A percentile compares a stretch with the other conserved stretches of the same genome.
These are phyloP conservation scores for Zygothrica quintamaculata DNA, from an alignment of 2,888 invertebrate genomes.

Conservation along the genomic window DNA sequence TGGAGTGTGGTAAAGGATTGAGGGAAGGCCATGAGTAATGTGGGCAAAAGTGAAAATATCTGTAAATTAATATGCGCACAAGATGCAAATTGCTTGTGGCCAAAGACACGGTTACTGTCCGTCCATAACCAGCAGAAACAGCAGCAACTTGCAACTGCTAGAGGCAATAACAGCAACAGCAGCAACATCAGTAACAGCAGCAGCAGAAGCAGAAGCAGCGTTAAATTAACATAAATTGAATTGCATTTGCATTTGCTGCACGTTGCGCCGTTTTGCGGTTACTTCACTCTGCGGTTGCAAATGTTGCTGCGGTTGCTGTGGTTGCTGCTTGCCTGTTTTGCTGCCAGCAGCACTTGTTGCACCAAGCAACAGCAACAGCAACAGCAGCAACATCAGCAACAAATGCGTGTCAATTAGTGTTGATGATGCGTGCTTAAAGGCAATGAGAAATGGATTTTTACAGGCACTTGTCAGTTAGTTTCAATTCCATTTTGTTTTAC, in stretches of 20 bases:
- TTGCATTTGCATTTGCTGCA: slow-evolving; percentile 83
- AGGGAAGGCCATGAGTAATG: slow-evolving; percentile 65
- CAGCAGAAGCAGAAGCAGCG: slow-evolving; percentile 56
- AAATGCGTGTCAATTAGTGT: slow-evolving; percentile 80
- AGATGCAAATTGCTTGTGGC: slow-evolving; percentile 79
- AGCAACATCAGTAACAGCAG: slow-evolving; percentile 32
- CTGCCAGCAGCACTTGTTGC: slow-evolving; percentile 19
- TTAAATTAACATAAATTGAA: slow-evolving; percentile 83
- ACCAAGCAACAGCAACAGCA: slow-evolving; percentile 18
- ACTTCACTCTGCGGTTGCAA: slow-evolving; percentile 46
- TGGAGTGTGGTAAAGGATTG: neutral
- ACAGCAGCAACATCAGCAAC: slow-evolving; percentile 36
- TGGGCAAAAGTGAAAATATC: slow-evolving; percentile 74
- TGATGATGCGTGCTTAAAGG: slow-evolving; percentile 73
- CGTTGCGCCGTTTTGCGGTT: slow-evolving; percentile 76
- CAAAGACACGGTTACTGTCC: slow-evolving; percentile 63
- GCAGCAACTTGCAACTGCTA: slow-evolving; percentile 25
- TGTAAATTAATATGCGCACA: slow-evolving; percentile 81
- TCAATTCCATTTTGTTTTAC: slow-evolving; percentile 67
- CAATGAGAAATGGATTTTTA: slow-evolving; percentile 73
- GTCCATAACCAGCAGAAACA: slow-evolving; percentile 32
- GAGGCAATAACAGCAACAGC: slow-evolving; percentile 33
- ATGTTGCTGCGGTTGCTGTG: slow-evolving; percentile 36
- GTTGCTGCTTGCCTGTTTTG: slow-evolving; percentile 52
- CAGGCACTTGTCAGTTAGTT: slow-evolving; percentile 59